Evolutionary conservation across 2,113 vertebrate genomes (phyloP).

Genomic region (Caretta caretta): DNA sequence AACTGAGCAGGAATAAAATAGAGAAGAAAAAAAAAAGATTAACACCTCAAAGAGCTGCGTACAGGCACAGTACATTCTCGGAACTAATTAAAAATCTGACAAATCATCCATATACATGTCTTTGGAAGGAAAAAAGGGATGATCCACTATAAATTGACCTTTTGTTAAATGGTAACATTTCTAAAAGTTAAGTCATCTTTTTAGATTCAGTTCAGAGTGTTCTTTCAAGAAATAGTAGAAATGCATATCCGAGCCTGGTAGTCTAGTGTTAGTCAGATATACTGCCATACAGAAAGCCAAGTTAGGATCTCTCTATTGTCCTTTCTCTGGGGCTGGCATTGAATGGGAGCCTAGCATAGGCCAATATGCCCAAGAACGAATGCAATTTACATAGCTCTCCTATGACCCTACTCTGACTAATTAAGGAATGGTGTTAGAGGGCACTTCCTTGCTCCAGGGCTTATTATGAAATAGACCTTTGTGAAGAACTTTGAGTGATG

Average conservation of each 20-base stretch:
- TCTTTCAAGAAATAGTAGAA: constrained; percentile 3
- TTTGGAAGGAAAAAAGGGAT: not conserved
- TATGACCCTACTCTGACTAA: not conserved
- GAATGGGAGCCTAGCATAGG: accelerated
- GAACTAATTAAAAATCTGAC: constrained; percentile 17
- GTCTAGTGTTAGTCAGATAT: not conserved
- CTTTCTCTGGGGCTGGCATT: not conserved
- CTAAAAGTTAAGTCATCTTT: not conserved
- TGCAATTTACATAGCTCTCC: accelerated
- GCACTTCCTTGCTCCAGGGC: not conserved
- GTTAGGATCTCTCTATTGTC: not conserved
- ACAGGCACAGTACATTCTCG: not conserved
- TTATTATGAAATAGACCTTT: not conserved
- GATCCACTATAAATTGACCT: not conserved
- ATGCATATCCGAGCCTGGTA: not conserved
- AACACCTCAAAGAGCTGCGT: not conserved
- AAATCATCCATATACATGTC: not conserved
- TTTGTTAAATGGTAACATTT: not conserved
- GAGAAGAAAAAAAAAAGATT: not conserved
- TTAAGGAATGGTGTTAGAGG: not conserved
- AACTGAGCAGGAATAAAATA: not conserved
- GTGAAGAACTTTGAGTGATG: accelerated
- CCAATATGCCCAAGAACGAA: accelerated
- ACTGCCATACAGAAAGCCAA: not conserved
- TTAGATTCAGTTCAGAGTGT: not conserved